Conservation (phyloP, 1,140 invertebrate species). For the Drosophila ohnishii region DNA sequence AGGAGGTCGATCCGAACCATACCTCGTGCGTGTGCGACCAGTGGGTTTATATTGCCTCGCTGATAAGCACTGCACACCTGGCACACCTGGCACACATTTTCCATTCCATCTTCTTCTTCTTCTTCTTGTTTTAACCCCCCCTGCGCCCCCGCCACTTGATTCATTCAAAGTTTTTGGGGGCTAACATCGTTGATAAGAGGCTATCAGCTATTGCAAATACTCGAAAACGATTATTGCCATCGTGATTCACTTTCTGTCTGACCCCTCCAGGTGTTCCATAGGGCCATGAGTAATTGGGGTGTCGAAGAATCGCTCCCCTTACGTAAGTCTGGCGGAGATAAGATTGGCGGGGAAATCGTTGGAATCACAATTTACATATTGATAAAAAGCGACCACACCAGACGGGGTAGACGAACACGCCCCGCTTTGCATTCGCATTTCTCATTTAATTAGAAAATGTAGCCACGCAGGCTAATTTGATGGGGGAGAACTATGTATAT, state of each 20-base stretch:
- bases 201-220: constrained; percentile 22
- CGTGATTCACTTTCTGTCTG: constrained; percentile 48
- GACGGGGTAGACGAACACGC: constrained; percentile 46
- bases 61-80: constrained; percentile 62
- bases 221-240: not conserved
- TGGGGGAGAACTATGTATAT: constrained; percentile 10
- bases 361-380: constrained; percentile 52
- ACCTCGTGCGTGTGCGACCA: constrained; percentile 30
- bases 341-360: constrained; percentile 38
- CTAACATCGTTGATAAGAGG: constrained; percentile 31
- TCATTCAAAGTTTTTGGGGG: constrained; percentile 53
- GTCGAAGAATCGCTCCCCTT: constrained; percentile 29
- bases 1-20: constrained; percentile 11
- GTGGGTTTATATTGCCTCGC: constrained; percentile 20
- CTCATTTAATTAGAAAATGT: constrained; percentile 70
- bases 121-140: not conserved
- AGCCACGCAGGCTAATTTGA: constrained; percentile 57
- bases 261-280: constrained; percentile 48
- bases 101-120: not conserved
- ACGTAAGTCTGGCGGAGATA: constrained; percentile 42
- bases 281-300: constrained; percentile 31
- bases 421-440: constrained; percentile 46
- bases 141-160: constrained; percentile 4
- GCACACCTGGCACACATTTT: constrained; percentile 42
- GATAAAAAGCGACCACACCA: constrained; percentile 30